These are phyloP conservation scores for Papilio aristodemus DNA, from an alignment of 1,140 invertebrate species.

Conservation along the genomic window DNA sequence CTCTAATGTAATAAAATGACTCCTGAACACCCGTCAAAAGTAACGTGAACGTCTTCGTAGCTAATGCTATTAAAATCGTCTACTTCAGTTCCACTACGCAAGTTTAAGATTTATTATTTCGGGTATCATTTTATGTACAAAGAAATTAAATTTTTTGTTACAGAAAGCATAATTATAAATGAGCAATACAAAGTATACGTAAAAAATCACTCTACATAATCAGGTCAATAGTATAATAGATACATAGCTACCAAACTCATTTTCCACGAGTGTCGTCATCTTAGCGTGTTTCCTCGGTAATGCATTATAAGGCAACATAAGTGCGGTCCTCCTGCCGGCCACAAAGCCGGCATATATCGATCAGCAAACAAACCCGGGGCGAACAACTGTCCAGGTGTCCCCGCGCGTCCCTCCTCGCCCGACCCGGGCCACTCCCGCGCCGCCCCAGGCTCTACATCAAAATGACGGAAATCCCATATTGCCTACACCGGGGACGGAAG, in stretches of 20 bases:
- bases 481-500: constrained; percentile 69
- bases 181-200: no score
- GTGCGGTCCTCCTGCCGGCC: constrained; percentile 38
- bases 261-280: constrained; percentile 25
- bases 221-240: no score
- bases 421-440: constrained; percentile 49
- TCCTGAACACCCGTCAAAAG: no score
- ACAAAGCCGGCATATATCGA: constrained; percentile 65
- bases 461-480: constrained; percentile 79
- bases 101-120: no score
- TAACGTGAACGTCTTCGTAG: background rate
- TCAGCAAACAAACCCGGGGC: constrained; percentile 61
- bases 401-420: constrained; percentile 50
- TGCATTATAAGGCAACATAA: constrained; percentile 46
- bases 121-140: no score
- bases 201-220: no score
- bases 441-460: constrained; percentile 70
- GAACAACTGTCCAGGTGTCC: constrained; percentile 63
- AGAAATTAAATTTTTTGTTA: no score
- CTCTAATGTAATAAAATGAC: background rate
- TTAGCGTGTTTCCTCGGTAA: constrained; percentile 44
- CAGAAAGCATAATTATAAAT: no score
- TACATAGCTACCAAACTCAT: background rate
- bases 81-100: no score
- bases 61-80: background rate